phyloP scores from a whole-genome alignment of 2,113 vertebrate genomes.

The Poecilia latipinna region DNA sequence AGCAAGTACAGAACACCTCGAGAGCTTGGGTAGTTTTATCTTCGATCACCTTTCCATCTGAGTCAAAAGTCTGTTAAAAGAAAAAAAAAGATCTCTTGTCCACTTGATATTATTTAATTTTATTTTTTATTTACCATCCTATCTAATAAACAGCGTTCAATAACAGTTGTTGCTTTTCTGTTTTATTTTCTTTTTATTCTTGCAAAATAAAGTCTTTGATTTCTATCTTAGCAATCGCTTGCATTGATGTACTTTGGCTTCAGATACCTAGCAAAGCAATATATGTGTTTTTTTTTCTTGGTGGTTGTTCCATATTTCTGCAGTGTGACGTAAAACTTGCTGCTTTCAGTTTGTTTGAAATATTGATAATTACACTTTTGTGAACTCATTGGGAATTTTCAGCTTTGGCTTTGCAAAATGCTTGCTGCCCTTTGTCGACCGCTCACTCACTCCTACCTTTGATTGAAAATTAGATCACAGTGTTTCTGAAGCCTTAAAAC shows the following conservation, averaged over 20 bases:
- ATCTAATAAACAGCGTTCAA: neutral
- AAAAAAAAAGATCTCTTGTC: neutral
- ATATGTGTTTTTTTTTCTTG: neutral
- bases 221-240: neutral
- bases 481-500: neutral
- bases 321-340: no score
- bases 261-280: neutral
- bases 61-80: conserved; percentile 75
- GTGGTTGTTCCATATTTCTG: neutral
- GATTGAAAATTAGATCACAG: neutral
- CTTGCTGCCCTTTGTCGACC: no score
- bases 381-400: neutral
- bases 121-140: no score
- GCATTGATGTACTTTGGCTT: neutral
- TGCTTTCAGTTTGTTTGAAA: neutral
- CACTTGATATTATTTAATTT: neutral
- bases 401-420: neutral
- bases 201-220: no score
- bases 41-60: conserved; percentile 79
- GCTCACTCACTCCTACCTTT: neutral
- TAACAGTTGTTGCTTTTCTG: neutral
- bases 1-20: conserved; percentile 95
- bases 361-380: neutral
- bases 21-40: conserved; percentile 86
- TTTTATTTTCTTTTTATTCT: neutral